Evolutionary conservation across 2,113 vertebrate genomes (phyloP), one percentile per base, ranked within the genome.

Genomic region (Cinclus cinclus): DNA sequence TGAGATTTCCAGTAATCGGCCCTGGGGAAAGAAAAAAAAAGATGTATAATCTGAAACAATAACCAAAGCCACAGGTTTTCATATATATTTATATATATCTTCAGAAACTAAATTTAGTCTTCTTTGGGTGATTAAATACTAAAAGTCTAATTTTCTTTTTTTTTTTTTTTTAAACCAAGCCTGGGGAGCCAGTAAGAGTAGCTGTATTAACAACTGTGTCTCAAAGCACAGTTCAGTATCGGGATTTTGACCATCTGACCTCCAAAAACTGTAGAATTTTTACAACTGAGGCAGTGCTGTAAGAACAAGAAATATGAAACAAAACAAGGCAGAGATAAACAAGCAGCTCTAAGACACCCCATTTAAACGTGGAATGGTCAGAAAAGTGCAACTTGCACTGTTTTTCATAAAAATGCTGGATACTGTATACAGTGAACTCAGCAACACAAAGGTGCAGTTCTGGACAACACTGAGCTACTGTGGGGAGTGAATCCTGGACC

Each of bases 1-100:
- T 99, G 99, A 49, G 99, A 99, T 92, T 99, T 99, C 99, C 99
- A 99, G 97, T 99, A 99, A 90, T 99, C 99, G 35, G 99, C 98
- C 99, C 99, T 99, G 95, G 80, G 98, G 96, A 98, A 73, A 30
- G 81, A 90, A 75, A 84, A 91, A 44, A 35, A 74, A 92, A 93
- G 49, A 63, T 80, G 39, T 44, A 46, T 73, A 53, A 83, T 89
- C 62, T 84, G 64, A 95, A 93, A 87, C 41, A 68, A 63, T 49
- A 92, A 86, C 58, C 68, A 90, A 77, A 92, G 55, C 22, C 79
- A 93, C 9, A 77, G n/a, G 10, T 64, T 65, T 70, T 70, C 16
- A 9, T 14, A 17, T 28, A 19, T 77, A 77, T 55, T 20, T 60
- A 39, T 31, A 31, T 47, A 13, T 35, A 67, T 3, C 15, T 77